Percentiles rank a stretch among this genome's conserved stretches.
Evolutionary conservation across 2,797 vertebrate genomes (phyloP).

Genomic region (Galago senegalensis): DNA sequence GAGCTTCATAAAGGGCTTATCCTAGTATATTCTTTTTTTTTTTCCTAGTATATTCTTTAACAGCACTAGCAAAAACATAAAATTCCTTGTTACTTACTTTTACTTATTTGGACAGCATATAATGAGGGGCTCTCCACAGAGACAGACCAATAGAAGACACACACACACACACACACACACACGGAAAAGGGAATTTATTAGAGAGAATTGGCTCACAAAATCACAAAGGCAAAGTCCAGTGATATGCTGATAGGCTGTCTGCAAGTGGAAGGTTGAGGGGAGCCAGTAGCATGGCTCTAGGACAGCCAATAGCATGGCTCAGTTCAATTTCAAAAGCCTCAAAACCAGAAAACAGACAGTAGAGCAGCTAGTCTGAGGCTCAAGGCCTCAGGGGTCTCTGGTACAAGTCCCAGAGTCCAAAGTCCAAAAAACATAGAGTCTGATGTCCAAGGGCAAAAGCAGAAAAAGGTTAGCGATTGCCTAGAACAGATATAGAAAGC

Average conservation of each 20-base stretch:
- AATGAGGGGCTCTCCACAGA: background rate
- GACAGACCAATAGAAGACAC: background rate
- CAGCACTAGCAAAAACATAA: background rate
- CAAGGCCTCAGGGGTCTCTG: background rate
- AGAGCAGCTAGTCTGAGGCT: no score
- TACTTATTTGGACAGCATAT: background rate
- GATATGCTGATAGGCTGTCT: background rate
- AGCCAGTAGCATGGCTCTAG: background rate
- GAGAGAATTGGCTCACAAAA: background rate
- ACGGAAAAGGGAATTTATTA: no score
- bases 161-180: no score
- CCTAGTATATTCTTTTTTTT: background rate
- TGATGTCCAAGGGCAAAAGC: background rate
- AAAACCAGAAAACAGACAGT: background rate
- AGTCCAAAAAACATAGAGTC: background rate
- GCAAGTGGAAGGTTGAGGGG: background rate
- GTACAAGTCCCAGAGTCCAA: background rate
- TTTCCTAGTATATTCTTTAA: background rate
- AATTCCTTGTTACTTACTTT: background rate
- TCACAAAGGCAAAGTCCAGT: background rate
- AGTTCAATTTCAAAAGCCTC: background rate
- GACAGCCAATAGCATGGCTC: background rate
- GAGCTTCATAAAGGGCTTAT: background rate
- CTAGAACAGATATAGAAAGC: no score
- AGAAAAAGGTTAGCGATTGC: no score